Conservation (phyloP, 37 sponge, comb jelly and placozoan species). For the Ianthella basta region DNA sequence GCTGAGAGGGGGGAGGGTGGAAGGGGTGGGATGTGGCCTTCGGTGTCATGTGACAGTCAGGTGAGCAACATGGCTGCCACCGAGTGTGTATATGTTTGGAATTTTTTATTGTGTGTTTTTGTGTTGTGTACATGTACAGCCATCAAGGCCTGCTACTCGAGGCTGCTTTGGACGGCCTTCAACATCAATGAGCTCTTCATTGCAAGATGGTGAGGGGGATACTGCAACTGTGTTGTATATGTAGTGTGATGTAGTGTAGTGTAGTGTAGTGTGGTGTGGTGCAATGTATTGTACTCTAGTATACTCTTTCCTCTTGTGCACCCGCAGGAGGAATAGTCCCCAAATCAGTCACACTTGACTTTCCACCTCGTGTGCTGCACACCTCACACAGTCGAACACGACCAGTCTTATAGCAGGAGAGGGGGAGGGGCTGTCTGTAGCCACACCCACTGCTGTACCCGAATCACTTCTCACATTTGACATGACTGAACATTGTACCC, state of each 20-base stretch:
- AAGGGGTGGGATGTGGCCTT: neutral
- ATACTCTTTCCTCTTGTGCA: no score
- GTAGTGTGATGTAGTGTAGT: no score
- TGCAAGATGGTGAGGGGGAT: no score
- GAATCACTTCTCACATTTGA: no score
- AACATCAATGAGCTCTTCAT: no score
- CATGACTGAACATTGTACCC: no score
- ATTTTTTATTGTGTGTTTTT: neutral
- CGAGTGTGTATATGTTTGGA: neutral
- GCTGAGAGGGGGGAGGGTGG: neutral
- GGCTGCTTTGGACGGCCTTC: neutral
- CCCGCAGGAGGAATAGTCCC: neutral
- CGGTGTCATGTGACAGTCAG: neutral
- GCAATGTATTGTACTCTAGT: no score
- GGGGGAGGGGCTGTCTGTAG: no score
- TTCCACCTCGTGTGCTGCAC: neutral
- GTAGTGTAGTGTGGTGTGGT: no score
- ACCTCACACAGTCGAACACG: constrained; percentile 7
- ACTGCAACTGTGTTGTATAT: no score
- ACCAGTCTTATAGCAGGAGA: neutral
- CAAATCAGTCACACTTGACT: constrained; percentile 10
- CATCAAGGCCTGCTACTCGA: neutral
- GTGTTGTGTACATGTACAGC: constrained; percentile 3
- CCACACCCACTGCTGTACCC: no score
- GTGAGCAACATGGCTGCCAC: neutral